Percentiles rank a stretch among this genome's conserved stretches.
phyloP scores from a whole-genome alignment of 2,888 invertebrate species.

The Lasius fuliginosus region DNA sequence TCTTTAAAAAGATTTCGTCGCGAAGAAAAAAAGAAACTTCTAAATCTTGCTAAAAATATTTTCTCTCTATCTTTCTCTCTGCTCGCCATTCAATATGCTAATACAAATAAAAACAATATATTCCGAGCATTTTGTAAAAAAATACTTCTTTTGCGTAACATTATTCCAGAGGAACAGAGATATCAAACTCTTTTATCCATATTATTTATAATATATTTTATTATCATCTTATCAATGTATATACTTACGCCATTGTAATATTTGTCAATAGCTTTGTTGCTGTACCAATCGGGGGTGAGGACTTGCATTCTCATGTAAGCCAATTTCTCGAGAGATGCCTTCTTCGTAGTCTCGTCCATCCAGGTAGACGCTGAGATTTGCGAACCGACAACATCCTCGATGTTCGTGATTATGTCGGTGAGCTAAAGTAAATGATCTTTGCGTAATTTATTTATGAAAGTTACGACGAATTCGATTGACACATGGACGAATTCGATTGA shows the following conservation, averaged over 20 bases:
- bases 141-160: too few relatives aligned
- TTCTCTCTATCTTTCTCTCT: too few relatives aligned
- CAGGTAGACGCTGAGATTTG: background rate
- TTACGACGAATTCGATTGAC: background rate
- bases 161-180: background rate
- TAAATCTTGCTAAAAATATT: too few relatives aligned
- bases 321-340: background rate
- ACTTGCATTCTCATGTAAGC: background rate
- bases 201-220: background rate
- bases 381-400: background rate
- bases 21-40: too few relatives aligned
- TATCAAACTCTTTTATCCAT: background rate
- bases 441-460: background rate
- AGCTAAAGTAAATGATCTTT: background rate
- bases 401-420: background rate
- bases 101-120: too few relatives aligned
- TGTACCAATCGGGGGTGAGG: constrained; percentile 7
- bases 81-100: too few relatives aligned
- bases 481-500: background rate
- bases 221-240: background rate
- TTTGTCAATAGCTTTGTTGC: constrained; percentile 9
- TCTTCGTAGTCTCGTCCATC: constrained; percentile 1
- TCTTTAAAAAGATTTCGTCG: too few relatives aligned
- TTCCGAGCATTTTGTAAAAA: too few relatives aligned
- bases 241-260: constrained; percentile 11